Evolutionary conservation across 2,113 vertebrate species (phyloP).

Genomic region (Dipodomys stephensi): DNA sequence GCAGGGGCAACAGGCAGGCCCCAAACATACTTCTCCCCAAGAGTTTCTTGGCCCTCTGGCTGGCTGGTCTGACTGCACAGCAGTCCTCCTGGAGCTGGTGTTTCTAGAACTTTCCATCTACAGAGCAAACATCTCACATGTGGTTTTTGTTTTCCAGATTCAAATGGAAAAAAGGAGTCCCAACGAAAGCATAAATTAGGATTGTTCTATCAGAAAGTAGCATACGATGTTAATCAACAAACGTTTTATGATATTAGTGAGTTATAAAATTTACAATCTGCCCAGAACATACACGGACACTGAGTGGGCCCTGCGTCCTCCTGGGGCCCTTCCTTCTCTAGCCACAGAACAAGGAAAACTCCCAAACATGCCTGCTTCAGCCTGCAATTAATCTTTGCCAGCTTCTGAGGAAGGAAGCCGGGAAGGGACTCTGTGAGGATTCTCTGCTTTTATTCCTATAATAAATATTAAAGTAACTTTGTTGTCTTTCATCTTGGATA

Average conservation of each 20-base stretch:
- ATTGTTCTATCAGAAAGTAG: constrained; percentile 33
- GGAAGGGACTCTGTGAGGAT: constrained; percentile 16
- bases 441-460: constrained; percentile 66
- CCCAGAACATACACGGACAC: neutral
- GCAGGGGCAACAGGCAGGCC: neutral
- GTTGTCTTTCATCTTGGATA: constrained; percentile 62
- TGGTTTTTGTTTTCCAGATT: constrained; percentile 39
- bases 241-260: constrained; percentile 28
- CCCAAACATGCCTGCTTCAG: constrained; percentile 19
- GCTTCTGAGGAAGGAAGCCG: neutral
- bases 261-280: constrained; percentile 57
- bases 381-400: constrained; percentile 45
- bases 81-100: neutral
- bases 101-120: neutral
- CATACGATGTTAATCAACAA: constrained; percentile 36
- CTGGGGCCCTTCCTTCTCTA: constrained; percentile 36
- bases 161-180: constrained; percentile 25
- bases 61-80: neutral
- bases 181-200: neutral
- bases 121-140: neutral
- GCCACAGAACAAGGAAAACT: constrained; percentile 38
- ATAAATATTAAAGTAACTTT: constrained; percentile 73
- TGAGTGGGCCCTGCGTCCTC: neutral
- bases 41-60: neutral
- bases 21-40: neutral